Percentiles rank a stretch among this genome's conserved stretches.
phyloP scores from a whole-genome alignment of 2,888 invertebrate species.

The Apotomis turbidana region DNA sequence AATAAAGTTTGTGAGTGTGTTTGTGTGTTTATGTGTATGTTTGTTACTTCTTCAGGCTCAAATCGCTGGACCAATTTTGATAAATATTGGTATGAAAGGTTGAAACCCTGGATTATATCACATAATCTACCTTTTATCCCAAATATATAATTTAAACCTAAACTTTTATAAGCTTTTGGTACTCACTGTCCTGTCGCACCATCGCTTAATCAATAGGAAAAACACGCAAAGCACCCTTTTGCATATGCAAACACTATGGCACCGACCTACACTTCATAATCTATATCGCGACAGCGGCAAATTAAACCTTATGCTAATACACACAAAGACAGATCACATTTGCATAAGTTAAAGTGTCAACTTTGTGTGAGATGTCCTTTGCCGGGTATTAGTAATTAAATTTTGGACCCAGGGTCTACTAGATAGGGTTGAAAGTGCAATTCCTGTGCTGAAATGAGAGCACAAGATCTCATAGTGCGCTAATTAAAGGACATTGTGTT shows the following conservation, averaged over 20 bases:
- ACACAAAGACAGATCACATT: conserved; percentile 19
- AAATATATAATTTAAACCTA: no score
- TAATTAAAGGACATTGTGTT: conserved; percentile 42
- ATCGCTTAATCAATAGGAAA: conserved; percentile 77
- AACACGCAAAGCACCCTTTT: conserved; percentile 74
- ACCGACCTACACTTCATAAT: conserved; percentile 53
- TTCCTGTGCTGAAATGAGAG: conserved; percentile 26
- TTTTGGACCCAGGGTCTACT: conserved; percentile 14
- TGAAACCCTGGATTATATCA: no score
- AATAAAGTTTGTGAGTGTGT: no score
- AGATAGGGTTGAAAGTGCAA: conserved; percentile 11
- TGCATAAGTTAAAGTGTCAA: conserved; percentile 27
- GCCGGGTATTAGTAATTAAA: conserved; percentile 9
- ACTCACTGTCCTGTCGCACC: conserved; percentile 56
- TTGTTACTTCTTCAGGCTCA: no score
- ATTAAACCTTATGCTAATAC: conserved; percentile 14
- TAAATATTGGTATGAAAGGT: no score
- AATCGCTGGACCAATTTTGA: no score
- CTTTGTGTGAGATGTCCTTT: conserved; percentile 23
- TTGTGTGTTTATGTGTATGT: no score
- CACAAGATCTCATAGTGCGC: conserved; percentile 40
- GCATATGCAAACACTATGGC: conserved; percentile 77
- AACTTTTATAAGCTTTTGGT: conserved; percentile 45
- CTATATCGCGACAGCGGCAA: conserved; percentile 15
- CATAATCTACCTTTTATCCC: no score